Evolutionary conservation across 2,888 invertebrate species (phyloP).

Genomic region (Polia nebulosa): DNA sequence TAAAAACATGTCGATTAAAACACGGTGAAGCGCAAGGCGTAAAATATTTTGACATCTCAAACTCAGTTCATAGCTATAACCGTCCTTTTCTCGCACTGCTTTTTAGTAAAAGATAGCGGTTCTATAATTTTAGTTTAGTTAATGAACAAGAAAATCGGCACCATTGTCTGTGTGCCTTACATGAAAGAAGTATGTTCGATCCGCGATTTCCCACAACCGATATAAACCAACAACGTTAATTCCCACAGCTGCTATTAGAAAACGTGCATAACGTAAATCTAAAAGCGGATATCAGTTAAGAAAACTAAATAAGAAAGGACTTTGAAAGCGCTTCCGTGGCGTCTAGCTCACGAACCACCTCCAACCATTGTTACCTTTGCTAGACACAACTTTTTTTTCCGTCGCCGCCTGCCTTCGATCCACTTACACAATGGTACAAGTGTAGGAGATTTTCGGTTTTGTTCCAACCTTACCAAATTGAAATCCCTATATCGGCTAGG

Average conservation of each 20-base stretch:
- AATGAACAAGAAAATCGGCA: no score
- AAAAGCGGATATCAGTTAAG: conserved; percentile 67
- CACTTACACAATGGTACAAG: conserved; percentile 62
- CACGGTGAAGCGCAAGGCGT: no score
- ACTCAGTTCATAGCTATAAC: no score
- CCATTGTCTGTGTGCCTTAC: background rate
- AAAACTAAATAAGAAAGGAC: conserved; percentile 69
- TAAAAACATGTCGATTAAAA: no score
- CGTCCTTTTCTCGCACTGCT: no score
- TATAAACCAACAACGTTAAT: conserved; percentile 47
- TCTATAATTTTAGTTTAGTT: no score
- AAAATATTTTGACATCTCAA: no score
- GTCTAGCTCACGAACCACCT: conserved; percentile 76
- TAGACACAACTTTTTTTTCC: conserved; percentile 79
- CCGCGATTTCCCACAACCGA: conserved; percentile 25
- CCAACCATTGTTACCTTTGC: conserved; percentile 79
- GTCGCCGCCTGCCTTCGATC: conserved; percentile 71
- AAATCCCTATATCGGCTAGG: no score
- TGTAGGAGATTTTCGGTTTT: conserved; percentile 4
- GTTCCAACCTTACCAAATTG: background rate
- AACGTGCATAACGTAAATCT: conserved; percentile 60
- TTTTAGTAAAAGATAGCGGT: no score
- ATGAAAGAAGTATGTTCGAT: background rate
- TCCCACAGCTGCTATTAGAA: conserved; percentile 46
- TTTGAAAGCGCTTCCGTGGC: conserved; percentile 64